A percentile compares a stretch with the other conserved stretches of the same genome.
These are phyloP conservation scores for Semaprochilodus insignis DNA, from an alignment of 2,797 vertebrate genomes.

Conservation along the genomic window DNA sequence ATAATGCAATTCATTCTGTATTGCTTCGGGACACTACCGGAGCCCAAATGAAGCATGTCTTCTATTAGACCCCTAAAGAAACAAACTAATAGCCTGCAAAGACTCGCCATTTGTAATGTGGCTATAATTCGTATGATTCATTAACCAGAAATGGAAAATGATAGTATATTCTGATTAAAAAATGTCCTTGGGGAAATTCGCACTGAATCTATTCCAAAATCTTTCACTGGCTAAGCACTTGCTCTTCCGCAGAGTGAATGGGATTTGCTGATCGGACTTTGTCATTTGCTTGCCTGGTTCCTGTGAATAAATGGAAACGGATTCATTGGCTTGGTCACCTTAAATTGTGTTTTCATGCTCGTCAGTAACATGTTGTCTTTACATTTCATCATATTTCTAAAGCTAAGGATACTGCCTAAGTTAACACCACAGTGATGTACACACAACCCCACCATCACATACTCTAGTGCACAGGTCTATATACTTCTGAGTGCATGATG, in stretches of 20 bases:
- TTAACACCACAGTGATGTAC: not conserved
- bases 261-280: conserved; percentile 42
- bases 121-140: conserved; percentile 99
- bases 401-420: not conserved
- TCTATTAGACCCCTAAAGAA: conserved; percentile 99
- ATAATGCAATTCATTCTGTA: conserved; percentile 94
- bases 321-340: conserved; percentile 3
- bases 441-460: not conserved
- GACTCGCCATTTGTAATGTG: conserved; percentile 98
- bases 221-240: conserved; percentile 92
- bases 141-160: conserved; percentile 99
- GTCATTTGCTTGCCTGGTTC: conserved; percentile 22
- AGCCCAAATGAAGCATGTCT: conserved; percentile 94
- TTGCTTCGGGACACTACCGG: conserved; percentile 89
- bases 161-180: conserved; percentile 91
- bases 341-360: not conserved
- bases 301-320: conserved; percentile 35
- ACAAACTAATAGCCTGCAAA: conserved; percentile 99
- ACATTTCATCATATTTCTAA: not conserved
- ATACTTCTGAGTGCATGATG: conserved; percentile 47
- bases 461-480: not conserved
- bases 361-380: not conserved
- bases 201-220: conserved; percentile 89
- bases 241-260: conserved; percentile 74
- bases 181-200: conserved; percentile 87